Evolutionary conservation across 2,888 invertebrate species (phyloP).

Genomic region (Cheilosia variabilis): DNA sequence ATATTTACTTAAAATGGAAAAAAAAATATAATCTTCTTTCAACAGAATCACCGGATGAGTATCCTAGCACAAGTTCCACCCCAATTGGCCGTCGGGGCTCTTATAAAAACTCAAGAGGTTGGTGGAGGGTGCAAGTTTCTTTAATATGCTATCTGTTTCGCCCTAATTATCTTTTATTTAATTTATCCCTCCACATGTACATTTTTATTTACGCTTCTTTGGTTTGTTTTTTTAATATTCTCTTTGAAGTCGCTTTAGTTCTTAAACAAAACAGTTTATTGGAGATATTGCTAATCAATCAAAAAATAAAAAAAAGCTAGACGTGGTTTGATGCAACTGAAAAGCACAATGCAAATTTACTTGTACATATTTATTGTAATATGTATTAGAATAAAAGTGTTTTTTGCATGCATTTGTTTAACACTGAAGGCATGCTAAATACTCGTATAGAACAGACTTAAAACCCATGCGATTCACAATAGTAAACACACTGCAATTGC

Average conservation of each 20-base stretch:
- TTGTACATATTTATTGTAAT: neutral
- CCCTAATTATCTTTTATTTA: constrained; percentile 61
- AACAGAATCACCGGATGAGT: constrained; percentile 84
- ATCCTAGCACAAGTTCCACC: constrained; percentile 85
- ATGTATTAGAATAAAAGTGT: neutral
- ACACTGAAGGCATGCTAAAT: constrained; percentile 50
- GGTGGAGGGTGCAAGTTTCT: constrained; percentile 82
- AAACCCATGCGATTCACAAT: neutral
- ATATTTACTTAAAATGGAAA: constrained; percentile 23
- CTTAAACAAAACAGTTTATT: constrained; percentile 5
- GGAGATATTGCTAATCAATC: constrained; percentile 3
- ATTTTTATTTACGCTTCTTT: constrained; percentile 60
- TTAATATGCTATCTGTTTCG: constrained; percentile 55
- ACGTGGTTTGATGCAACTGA: constrained; percentile 33
- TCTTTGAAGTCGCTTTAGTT: constrained; percentile 25
- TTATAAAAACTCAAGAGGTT: constrained; percentile 94
- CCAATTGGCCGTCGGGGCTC: constrained; percentile 92
- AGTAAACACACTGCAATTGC: neutral
- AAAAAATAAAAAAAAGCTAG: neutral
- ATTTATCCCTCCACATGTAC: constrained; percentile 56
- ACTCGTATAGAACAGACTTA: neutral
- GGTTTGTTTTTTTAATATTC: constrained; percentile 23
- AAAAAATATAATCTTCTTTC: constrained; percentile 71
- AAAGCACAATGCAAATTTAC: neutral
- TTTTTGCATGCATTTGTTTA: constrained; percentile 1